These are phyloP conservation scores for Neosilurus hyrtlii DNA, from an alignment of 2,797 vertebrate genomes.

Conservation along the genomic window DNA sequence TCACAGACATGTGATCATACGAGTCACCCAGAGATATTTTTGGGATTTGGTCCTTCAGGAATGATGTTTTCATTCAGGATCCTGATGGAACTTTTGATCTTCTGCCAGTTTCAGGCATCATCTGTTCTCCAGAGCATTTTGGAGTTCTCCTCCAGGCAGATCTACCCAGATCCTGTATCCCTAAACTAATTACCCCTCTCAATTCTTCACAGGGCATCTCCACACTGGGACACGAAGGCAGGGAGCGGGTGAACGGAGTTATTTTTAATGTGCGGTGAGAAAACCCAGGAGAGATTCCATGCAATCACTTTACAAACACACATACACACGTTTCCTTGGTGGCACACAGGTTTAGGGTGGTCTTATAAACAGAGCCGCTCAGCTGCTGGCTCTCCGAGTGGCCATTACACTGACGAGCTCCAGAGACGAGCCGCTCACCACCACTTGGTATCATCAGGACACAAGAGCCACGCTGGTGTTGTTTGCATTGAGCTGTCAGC, in stretches of 20 bases:
- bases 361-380: conserved; percentile 27
- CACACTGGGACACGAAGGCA: conserved; percentile 23
- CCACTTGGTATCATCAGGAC: conserved; percentile 30
- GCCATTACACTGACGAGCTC: background rate
- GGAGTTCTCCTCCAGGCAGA: conserved; percentile 37
- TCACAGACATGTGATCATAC: conserved; percentile 3
- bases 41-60: conserved; percentile 9
- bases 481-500: conserved; percentile 48
- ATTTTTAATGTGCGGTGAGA: conserved; percentile 52
- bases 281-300: conserved; percentile 42
- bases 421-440: background rate
- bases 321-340: conserved; percentile 26
- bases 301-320: conserved; percentile 38
- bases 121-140: conserved; percentile 40
- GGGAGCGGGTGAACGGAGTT: background rate
- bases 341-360: conserved; percentile 13
- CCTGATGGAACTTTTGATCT: background rate
- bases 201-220: conserved; percentile 49
- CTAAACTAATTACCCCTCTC: conserved; percentile 47
- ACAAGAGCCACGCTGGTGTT: conserved; percentile 8
- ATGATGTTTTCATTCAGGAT: conserved; percentile 13
- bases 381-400: conserved; percentile 23
- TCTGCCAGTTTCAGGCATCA: background rate
- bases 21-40: conserved; percentile 14
- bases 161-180: conserved; percentile 56